A percentile compares a stretch with the other conserved stretches of the same genome.
phyloP scores from a whole-genome alignment of 1,140 invertebrate species.

The Micrasema minimum region DNA sequence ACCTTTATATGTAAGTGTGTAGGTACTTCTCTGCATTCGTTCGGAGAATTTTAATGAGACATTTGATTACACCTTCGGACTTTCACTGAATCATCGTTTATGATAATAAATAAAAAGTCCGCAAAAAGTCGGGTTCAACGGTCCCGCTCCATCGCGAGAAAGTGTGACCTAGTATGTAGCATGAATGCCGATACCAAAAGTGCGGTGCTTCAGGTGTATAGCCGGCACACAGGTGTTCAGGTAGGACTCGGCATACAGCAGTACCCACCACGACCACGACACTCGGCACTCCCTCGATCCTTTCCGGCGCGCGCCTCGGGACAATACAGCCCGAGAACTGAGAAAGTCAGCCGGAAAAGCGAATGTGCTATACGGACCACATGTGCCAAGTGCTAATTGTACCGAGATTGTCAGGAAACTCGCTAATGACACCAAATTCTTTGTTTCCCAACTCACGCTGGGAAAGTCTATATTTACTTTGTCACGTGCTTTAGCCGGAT shows the following conservation, averaged over 20 bases:
- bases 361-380: not conserved
- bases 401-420: conserved; percentile 11
- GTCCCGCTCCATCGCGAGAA: conserved; percentile 34
- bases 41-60: conserved; percentile 24
- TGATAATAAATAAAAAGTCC: conserved; percentile 29
- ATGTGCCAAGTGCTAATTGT: conserved; percentile 1
- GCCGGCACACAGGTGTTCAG: too few species aligned
- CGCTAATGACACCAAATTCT: conserved; percentile 1
- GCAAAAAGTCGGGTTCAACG: conserved; percentile 37
- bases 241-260: too few species aligned
- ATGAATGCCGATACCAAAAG: too few species aligned
- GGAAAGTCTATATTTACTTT: conserved; percentile 23
- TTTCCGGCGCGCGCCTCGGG: not conserved
- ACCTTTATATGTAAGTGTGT: not conserved
- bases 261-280: not conserved
- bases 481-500: conserved; percentile 17
- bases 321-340: not conserved
- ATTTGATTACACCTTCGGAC: conserved; percentile 29
- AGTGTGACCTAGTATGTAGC: conserved; percentile 45
- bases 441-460: conserved; percentile 7
- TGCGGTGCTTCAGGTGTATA: too few species aligned
- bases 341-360: conserved; percentile 3
- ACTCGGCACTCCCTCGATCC: not conserved
- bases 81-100: conserved; percentile 48
- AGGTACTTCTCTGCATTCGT: not conserved